Base-by-base conservation (phyloP, 1,140 invertebrate genomes). In the Linepithema humile region DNA sequence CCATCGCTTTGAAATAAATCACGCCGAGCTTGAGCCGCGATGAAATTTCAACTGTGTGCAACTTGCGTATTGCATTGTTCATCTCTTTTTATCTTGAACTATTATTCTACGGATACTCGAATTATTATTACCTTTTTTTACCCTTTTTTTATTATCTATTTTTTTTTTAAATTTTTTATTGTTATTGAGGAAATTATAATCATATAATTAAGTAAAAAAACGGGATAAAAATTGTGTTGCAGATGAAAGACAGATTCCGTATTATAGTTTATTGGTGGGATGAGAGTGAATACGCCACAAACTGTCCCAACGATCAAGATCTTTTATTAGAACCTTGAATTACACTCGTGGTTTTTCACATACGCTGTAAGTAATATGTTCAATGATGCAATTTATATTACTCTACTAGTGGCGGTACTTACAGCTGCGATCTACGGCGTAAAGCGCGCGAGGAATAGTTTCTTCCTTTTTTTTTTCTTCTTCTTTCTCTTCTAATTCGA, bases 321-420 rank as follows among this genome's bases (percentile, higher is more conserved):
- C 29, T 89, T 90, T 90, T 90, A 85, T 89, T 89, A 80, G 86
- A 85, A 89, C n/a, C 59, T 88, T 80, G 83, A 62, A 80, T 90
- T 90, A 90, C 78, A 90, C 83, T 80, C 75, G 77, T 84, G 57
- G 57, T 69, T 72, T 73, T 84, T 73, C 65, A 80, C 82, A 67
- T 59, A 88, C 69, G 74, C 72, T 85, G 59, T 53, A 60, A 60
- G 86, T 45, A 82, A 69, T 86, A 70, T 62, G 70, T 82, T 74
- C 62, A 78, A 83, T 72, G 72, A 85, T 80, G 73, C 72, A 62
- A 83, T 67, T 82, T 65, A 69, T 57, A 70, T 82, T 78, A 85
- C 67, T 85, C 87, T 90, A 88, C 74, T 65, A 70, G 32, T 57
- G 67, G 55, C 67, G 73, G 59, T 84, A 69, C 86, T 88, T 88